These are phyloP conservation scores for Sarcophaga variegata DNA, from an alignment of 2,888 invertebrate species.

Conservation along the genomic window DNA sequence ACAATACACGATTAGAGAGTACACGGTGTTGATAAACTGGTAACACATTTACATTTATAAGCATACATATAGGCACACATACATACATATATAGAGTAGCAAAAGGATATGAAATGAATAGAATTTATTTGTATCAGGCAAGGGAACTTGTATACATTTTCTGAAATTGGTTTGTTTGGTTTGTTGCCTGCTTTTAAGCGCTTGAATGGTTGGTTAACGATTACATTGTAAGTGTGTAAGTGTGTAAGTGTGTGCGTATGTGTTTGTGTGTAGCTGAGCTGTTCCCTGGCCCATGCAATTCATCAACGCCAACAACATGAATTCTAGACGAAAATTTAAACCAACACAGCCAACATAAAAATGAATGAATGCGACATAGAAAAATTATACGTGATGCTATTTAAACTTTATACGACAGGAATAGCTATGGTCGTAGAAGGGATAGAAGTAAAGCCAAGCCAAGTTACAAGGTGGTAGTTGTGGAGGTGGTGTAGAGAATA, in stretches of 20 bases:
- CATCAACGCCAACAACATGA: slow-evolving; percentile 67
- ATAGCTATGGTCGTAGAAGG: too few relatives aligned
- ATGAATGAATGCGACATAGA: slow-evolving; percentile 37
- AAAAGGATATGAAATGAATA: not conserved
- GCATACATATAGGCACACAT: not conserved
- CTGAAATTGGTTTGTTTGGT: slow-evolving; percentile 49
- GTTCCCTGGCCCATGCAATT: slow-evolving; percentile 52
- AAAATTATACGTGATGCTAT: slow-evolving; percentile 64
- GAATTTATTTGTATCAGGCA: not conserved
- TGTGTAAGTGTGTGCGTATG: not conserved
- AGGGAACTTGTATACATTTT: slow-evolving; percentile 9
- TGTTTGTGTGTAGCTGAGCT: slow-evolving; percentile 13
- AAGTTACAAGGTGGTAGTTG: too few relatives aligned
- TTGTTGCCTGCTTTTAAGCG: slow-evolving; percentile 57
- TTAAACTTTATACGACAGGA: slow-evolving; percentile 53
- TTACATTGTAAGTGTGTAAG: slow-evolving; percentile 11
- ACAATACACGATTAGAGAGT: slow-evolving; percentile 50
- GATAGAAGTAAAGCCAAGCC: too few relatives aligned
- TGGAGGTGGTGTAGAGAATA: not conserved
- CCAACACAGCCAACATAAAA: slow-evolving; percentile 19
- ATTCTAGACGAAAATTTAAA: slow-evolving; percentile 43
- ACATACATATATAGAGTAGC: slow-evolving; percentile 1
- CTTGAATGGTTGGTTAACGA: slow-evolving; percentile 58
- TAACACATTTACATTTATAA: not conserved
- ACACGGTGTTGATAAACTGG: not conserved